Evolutionary conservation across 2,888 invertebrate species (phyloP), one percentile per base, ranked within the genome.

Genomic region (Papilio elwesi): DNA sequence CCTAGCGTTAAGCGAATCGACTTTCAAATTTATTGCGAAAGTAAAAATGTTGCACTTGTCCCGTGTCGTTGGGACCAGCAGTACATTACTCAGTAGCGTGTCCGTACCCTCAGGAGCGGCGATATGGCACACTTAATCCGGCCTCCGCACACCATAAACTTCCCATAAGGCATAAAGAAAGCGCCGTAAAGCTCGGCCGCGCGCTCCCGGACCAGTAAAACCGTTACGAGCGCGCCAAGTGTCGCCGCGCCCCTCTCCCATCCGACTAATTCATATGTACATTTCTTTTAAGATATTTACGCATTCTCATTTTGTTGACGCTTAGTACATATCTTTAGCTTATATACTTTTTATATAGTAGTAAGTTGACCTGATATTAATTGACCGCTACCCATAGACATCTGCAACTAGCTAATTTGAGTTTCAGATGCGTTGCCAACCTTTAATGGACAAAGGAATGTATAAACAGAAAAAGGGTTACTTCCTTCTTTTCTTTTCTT

Each of bases 71-170:
- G 36, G 38, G 36, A 38, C 13, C n/a, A 13, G 36, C n/a, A 59
- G 36, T 26, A 55, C 5, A 55, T 55, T 11, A 26, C 55, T 38
- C 57, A 36, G 57, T 57, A 55, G 57, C 36, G 36, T 26, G 57
- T 36, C 26, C 57, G 36, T 57, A 26, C 36, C 15, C 47, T 64
- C 51, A 12, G 53, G 16, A 13, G 51, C 52, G 66, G 38, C 67
- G 53, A 67, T 67, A 53, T 59, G 59, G 57, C 59, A 65, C 65
- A 71, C 55, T 71, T 57, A 49, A 71, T 57, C 65, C 65, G 70
- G 48, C 64, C 26, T 71, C 65, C 70, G 65, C 70, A 71, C 70
- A 55, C 65, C 70, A 65, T 71, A 71, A 71, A 71, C 49, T 36
- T 65, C 38, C 70, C 65, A 57, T 71, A 66, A 71, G 26, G 49